Conservation (phyloP, 37 sponge, comb jelly and placozoan genomes). For the Axinella damicornis region DNA sequence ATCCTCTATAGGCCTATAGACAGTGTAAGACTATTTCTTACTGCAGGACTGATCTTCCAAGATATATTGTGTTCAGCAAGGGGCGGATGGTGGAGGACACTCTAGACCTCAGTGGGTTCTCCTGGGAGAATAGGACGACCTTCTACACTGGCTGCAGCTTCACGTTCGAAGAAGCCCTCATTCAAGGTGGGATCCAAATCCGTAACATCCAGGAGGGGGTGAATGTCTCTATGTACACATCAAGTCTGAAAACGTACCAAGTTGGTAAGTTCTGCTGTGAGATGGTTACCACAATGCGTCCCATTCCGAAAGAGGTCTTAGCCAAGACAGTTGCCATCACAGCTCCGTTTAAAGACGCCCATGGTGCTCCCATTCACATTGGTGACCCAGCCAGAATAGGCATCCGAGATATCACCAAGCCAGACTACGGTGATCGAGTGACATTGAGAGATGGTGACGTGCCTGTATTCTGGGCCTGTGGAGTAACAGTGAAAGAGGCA, state of each 20-base stretch:
- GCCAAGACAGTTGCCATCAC: conserved; percentile 49
- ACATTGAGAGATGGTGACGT: conserved; percentile 45
- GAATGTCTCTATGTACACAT: conserved; percentile 73
- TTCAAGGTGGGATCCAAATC: conserved; percentile 50
- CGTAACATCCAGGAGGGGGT: conserved; percentile 40
- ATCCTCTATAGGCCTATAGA: neutral
- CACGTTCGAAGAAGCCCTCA: conserved; percentile 79
- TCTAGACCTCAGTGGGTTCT: conserved; percentile 52
- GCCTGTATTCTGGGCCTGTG: conserved; percentile 97
- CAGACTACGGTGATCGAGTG: conserved; percentile 46
- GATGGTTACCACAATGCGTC: conserved; percentile 85
- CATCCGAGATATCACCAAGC: conserved; percentile 41
- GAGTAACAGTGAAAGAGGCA: conserved; percentile 75
- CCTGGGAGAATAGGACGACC: conserved; percentile 77
- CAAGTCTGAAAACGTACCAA: conserved; percentile 59
- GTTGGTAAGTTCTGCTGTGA: conserved; percentile 48
- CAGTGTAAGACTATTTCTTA: neutral
- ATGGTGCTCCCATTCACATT: conserved; percentile 95
- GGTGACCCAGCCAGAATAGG: conserved; percentile 91
- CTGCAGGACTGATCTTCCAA: conserved; percentile 79
- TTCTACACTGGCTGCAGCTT: conserved; percentile 96
- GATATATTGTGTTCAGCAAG: conserved; percentile 60
- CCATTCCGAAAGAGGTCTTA: conserved; percentile 42
- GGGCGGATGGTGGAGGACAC: conserved; percentile 55
- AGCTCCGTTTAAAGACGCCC: conserved; percentile 31